Conservation (phyloP, 2,888 invertebrate genomes). For the Chironomus tentans region DNA sequence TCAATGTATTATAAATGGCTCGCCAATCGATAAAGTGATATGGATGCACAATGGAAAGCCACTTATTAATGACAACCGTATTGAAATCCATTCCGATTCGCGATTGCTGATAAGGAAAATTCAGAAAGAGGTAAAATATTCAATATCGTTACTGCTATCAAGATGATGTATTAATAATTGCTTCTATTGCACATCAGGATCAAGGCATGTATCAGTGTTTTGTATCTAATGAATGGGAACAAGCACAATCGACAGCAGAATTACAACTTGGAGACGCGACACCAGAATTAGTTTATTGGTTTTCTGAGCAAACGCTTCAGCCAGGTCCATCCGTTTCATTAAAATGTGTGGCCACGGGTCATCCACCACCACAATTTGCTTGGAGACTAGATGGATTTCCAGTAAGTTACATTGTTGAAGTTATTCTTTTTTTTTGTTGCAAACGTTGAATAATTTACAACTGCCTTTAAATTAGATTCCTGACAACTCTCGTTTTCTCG, state of each 20-base stretch:
- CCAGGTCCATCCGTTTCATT: constrained; percentile 85
- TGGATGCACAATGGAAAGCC: constrained; percentile 73
- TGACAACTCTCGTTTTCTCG: constrained; percentile 63
- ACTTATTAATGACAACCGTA: constrained; percentile 50
- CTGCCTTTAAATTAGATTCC: constrained; percentile 36
- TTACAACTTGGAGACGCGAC: constrained; percentile 77
- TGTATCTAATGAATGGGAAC: constrained; percentile 74
- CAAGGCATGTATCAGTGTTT: constrained; percentile 90
- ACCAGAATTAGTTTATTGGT: constrained; percentile 83
- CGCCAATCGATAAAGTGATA: constrained; percentile 67
- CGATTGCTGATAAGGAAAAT: constrained; percentile 55
- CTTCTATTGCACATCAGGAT: constrained; percentile 43
- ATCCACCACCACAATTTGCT: constrained; percentile 83
- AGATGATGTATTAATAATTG: neutral
- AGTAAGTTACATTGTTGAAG: constrained; percentile 46
- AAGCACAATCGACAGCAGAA: constrained; percentile 74
- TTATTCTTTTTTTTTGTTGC: constrained; percentile 10
- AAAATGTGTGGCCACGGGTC: constrained; percentile 90
- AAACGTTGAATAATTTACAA: too few species aligned
- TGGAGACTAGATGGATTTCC: constrained; percentile 88
- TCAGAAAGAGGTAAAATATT: constrained; percentile 48
- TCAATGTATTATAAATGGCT: constrained; percentile 78
- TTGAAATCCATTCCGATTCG: constrained; percentile 45
- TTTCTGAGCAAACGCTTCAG: constrained; percentile 84
- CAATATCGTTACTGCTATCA: neutral